Evolutionary conservation across 2,888 invertebrate species (phyloP), one percentile per base, ranked within the genome.

Genomic region (Anoncus sp.): DNA sequence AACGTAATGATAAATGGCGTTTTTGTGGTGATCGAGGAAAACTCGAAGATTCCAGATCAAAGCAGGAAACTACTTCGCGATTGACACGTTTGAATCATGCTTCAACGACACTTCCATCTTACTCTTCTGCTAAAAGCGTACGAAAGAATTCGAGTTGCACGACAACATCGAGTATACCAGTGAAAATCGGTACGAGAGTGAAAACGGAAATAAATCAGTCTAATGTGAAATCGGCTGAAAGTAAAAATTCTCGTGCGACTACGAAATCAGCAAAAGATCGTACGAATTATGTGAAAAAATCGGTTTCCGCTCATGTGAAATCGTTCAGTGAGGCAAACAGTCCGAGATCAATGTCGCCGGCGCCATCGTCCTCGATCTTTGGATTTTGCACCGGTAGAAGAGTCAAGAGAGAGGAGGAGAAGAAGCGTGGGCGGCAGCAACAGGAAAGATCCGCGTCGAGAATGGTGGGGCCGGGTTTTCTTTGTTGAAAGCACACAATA

Each of bases 311-410:
- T 40, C 85, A 85, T 27, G 78, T 82, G 2, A 83, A 82, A 69
- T 82, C 85, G 22, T 82, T 81, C 49, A 85, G 87, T 75, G 87
- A 86, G 70, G 82, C 84, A 0, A 80, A 84, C 43, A 83, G 81
- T 51, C 80, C 75, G 0, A 81, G 82, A 4, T 85, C 86, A 0
- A 77, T 57, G 2, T 85, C 87, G 0, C 86, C 87, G 1, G 79
- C 79, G 1, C 73, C 81, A 1, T 45, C 87, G 0, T 84, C 89
- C n/a, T 90, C 90, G 71, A 90, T 91, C 69, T 90, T 89, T 71
- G 90, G 90, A 24, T 85, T 90, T 43, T 90, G 90, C 71, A 90
- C 90, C 2, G 89, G 87, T 0, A 87, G 86, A 51, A 89, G 84
- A 43, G 80, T 80, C 12, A 35, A 75, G 63, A 6, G 38, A 82